A percentile compares a stretch with the other conserved stretches of the same genome.
phyloP scores from a whole-genome alignment of 2,113 vertebrate species.

The Otocyon megalotis region DNA sequence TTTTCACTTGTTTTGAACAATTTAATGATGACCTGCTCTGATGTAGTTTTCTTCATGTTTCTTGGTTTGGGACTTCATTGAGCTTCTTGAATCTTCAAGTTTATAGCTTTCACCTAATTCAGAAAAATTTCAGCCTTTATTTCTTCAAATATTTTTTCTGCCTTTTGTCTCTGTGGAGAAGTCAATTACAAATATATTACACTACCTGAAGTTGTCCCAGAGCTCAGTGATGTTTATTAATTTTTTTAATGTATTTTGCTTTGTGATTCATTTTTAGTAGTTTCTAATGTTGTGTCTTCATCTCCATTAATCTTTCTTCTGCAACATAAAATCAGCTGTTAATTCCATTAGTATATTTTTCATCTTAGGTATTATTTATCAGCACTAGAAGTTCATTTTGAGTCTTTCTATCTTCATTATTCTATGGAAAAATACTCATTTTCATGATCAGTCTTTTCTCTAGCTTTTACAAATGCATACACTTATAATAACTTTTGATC shows the following conservation, averaged over 20 bases:
- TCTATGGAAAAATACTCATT: background rate
- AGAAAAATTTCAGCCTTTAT: background rate
- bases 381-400: background rate
- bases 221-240: background rate
- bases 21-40: background rate
- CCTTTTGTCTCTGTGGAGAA: background rate
- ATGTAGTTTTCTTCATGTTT: background rate
- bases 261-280: background rate
- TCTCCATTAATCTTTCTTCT: conserved; percentile 7
- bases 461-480: background rate
- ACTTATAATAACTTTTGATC: background rate
- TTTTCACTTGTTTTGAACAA: background rate
- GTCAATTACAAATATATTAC: background rate
- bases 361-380: background rate
- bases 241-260: background rate
- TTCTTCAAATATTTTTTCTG: background rate
- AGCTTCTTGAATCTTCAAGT: background rate
- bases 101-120: background rate
- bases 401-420: background rate
- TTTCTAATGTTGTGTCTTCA: background rate
- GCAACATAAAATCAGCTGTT: background rate
- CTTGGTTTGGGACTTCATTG: background rate
- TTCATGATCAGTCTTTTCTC: background rate
- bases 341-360: background rate
- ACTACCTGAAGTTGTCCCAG: background rate